Percentiles rank a stretch among this genome's conserved stretches.
phyloP scores from a whole-genome alignment of 2,888 invertebrate genomes.

The Limnephilus auricula region DNA sequence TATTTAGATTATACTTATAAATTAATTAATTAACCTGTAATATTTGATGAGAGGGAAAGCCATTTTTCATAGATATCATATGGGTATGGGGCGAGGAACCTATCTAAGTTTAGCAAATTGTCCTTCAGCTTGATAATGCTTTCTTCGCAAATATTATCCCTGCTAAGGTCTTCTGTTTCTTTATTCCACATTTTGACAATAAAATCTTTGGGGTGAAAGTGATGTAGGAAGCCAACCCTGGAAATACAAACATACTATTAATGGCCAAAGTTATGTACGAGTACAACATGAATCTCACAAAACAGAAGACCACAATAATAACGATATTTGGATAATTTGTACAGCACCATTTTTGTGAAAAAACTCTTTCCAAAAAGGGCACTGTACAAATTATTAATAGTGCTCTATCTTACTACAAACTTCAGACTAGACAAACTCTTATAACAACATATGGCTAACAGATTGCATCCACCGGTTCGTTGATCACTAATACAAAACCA shows the following conservation, averaged over 20 bases:
- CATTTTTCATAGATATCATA: slow-evolving; percentile 92
- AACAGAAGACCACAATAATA: too few relatives aligned
- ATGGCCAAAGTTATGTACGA: background rate
- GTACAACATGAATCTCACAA: background rate
- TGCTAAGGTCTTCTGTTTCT: slow-evolving; percentile 84
- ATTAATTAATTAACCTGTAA: slow-evolving; percentile 81
- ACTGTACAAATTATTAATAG: too few relatives aligned
- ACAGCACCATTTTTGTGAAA: too few relatives aligned
- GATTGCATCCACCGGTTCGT: too few relatives aligned
- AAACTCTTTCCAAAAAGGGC: too few relatives aligned
- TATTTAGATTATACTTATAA: background rate
- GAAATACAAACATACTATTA: background rate
- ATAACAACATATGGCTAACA: too few relatives aligned
- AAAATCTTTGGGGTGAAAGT: slow-evolving; percentile 89
- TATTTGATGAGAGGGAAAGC: slow-evolving; percentile 85
- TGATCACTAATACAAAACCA: too few relatives aligned
- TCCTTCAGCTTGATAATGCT: slow-evolving; percentile 82
- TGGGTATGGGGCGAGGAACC: slow-evolving; percentile 93
- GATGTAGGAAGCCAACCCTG: slow-evolving; percentile 90
- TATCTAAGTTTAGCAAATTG: slow-evolving; percentile 85
- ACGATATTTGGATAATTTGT: too few relatives aligned
- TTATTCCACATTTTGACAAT: slow-evolving; percentile 93
- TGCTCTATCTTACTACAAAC: too few relatives aligned
- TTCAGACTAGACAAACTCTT: too few relatives aligned
- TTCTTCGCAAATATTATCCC: slow-evolving; percentile 81